Conservation (phyloP, 2,888 invertebrate species). For the Scaptomyza flava region DNA sequence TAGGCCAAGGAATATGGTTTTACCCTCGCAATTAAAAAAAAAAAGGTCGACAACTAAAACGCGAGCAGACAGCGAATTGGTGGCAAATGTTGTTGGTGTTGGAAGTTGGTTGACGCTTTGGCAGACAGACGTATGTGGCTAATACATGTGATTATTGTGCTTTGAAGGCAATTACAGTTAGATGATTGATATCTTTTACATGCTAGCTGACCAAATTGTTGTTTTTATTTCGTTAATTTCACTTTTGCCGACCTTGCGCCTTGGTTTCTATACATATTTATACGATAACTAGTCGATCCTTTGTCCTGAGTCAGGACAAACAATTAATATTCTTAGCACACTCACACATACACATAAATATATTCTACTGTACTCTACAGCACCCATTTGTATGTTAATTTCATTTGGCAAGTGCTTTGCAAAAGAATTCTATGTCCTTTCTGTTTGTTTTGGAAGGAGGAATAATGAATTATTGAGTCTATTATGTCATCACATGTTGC, state of each 20-base stretch:
- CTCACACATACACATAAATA: constrained; percentile 11
- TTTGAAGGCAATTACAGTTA: constrained; percentile 39
- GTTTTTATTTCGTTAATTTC: constrained; percentile 12
- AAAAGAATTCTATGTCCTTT: constrained; percentile 29
- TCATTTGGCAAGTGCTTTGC: constrained; percentile 43
- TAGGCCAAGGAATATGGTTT: neutral
- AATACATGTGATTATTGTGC: constrained; percentile 36
- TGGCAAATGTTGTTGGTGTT: constrained; percentile 14
- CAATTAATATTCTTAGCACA: constrained; percentile 50
- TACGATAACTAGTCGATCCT: constrained; percentile 1
- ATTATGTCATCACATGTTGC: constrained; percentile 68
- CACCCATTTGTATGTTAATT: constrained; percentile 61
- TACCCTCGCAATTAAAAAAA: constrained; percentile 34
- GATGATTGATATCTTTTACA: constrained; percentile 46
- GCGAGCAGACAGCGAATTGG: constrained; percentile 31
- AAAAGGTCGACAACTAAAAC: constrained; percentile 15
- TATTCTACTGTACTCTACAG: constrained; percentile 17
- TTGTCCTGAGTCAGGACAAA: constrained; percentile 6
- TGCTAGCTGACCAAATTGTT: constrained; percentile 29
- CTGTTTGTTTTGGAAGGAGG: neutral
- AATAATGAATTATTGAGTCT: constrained; percentile 31
- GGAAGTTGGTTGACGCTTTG: constrained; percentile 42
- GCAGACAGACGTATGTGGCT: constrained; percentile 14
- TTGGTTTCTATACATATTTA: neutral
- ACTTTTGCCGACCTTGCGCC: constrained; percentile 7